Evolutionary conservation across 2,797 vertebrate species (phyloP).

Genomic region (Ambastaia sidthimunki): DNA sequence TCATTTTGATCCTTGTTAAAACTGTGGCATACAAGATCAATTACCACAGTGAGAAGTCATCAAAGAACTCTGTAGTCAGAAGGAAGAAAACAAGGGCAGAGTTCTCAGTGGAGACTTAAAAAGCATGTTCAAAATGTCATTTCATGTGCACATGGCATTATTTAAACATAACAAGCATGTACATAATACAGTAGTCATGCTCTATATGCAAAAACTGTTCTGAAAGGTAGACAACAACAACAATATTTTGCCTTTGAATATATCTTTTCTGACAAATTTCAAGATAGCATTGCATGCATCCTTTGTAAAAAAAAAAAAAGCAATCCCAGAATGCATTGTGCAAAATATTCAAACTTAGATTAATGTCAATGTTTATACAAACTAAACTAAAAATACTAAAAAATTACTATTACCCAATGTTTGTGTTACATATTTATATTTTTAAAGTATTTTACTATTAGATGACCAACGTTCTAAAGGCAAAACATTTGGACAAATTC

Average conservation of each 20-base stretch:
- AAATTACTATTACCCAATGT: no score
- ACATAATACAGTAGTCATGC: background rate
- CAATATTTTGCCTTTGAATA: background rate
- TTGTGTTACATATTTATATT: no score
- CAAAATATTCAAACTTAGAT: no score
- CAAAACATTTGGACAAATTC: background rate
- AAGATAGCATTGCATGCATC: background rate
- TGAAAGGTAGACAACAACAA: background rate
- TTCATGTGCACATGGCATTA: slow-evolving; percentile 1
- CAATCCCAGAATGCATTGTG: background rate
- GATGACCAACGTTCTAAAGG: background rate
- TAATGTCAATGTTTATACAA: no score
- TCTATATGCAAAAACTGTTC: background rate
- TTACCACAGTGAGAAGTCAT: background rate
- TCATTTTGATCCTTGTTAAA: slow-evolving; percentile 10
- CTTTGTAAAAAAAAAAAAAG: background rate
- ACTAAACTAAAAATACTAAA: no score
- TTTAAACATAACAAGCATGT: background rate
- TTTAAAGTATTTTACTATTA: background rate
- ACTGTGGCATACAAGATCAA: background rate
- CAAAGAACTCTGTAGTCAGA: background rate
- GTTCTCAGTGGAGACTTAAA: slow-evolving; percentile 6
- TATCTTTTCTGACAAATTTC: background rate
- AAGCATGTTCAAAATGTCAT: background rate
- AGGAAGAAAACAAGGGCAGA: slow-evolving; percentile 9